These are phyloP conservation scores for Tauraco hartlaubi DNA, from an alignment of 2,797 vertebrate species.

Conservation along the genomic window DNA sequence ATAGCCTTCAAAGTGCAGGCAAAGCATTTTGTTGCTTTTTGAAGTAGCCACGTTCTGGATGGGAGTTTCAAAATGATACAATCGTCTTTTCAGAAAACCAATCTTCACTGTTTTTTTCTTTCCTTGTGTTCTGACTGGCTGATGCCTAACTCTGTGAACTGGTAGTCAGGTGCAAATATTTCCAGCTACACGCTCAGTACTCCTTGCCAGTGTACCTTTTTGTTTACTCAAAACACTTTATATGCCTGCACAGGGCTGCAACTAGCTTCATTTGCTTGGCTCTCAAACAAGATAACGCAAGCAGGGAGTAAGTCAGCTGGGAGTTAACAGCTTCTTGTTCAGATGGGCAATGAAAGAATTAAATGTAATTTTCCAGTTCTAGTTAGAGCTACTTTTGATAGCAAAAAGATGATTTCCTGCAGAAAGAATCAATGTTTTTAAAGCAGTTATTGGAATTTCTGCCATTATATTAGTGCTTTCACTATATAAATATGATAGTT, in stretches of 20 bases:
- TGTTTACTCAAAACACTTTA: neutral
- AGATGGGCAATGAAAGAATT: neutral
- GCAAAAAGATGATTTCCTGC: neutral
- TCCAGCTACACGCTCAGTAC: neutral
- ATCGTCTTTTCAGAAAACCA: neutral
- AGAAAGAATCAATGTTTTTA: neutral
- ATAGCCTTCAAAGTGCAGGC: neutral
- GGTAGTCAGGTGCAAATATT: neutral
- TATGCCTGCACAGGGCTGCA: neutral
- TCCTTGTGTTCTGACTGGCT: neutral
- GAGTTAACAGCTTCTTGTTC: neutral
- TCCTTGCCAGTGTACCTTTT: neutral
- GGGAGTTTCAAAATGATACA: neutral
- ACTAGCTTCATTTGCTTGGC: neutral
- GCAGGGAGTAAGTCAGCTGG: neutral
- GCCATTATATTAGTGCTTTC: neutral
- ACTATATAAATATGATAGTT: neutral
- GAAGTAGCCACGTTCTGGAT: neutral
- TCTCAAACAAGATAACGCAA: neutral
- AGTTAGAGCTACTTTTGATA: neutral
- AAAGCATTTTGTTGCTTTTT: neutral
- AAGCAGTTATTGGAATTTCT: neutral
- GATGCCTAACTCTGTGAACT: neutral
- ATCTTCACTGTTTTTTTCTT: neutral
- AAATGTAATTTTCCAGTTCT: neutral